Base-by-base conservation (phyloP, 2,797 vertebrate species). In the Holocentrus rufus region DNA sequence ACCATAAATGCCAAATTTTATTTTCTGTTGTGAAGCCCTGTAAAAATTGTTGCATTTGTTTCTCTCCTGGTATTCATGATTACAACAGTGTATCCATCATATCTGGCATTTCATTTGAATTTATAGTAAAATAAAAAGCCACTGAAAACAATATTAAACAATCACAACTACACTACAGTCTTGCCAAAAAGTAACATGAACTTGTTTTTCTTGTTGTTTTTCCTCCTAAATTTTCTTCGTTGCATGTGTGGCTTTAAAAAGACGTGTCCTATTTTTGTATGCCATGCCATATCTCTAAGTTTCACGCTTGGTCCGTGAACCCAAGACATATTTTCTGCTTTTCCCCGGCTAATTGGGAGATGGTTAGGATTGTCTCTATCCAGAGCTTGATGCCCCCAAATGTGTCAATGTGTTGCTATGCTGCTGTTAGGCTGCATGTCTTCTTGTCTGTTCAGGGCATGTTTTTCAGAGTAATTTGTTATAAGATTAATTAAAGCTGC, bases 401-500 rank as follows among this genome's bases (percentile, higher is more conserved):
- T 66, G 82, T 91, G 89, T 86, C 84, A 86, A n/a, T 80, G 86
- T 77, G 80, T 65, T 80, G 76, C 72, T 69, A 53, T 69, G 80
- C 85, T 52, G 65, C 83, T 77, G 69, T 69, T 30, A 74, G 69
- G 81, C 71, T 81, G 13, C 74, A 50, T 65, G 77, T 85, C 73
- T 73, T 72, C 76, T 25, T 82, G 85, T 90, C 82, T 86, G 68
- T 73, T 79, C 30, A 17, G 75, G 27, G 31, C 67, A 52, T 81
- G 73, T 88, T 88, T 82, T 81, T 73, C 49, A 36, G 62, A 81
- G 63, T 54, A 23, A n/a, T 81, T 84, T 87, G 80, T 81, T 92
- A 93, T 90, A 89, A 79, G 83, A 87, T 88, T 90, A 89, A 91
- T 92, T 86, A 90, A 89, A 85, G 80, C 88, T 85, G 25, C 25